Conservation (phyloP, 2,113 vertebrate genomes). For the Austrofundulus limnaeus region DNA sequence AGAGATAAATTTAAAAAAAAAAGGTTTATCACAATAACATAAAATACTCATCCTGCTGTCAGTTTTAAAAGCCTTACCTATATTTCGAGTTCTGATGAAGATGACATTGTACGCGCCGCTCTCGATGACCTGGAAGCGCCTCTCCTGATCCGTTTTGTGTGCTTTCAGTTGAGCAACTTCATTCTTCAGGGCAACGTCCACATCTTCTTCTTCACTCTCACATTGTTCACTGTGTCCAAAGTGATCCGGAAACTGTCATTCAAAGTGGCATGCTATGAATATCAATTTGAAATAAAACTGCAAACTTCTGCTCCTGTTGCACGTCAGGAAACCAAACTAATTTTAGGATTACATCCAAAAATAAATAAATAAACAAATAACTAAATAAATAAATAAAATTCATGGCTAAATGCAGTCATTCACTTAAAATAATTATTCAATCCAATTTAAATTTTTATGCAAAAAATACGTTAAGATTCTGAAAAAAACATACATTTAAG, state of each 20-base stretch:
- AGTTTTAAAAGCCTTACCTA: conserved; percentile 75
- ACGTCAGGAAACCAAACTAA: no score
- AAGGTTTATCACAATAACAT: background rate
- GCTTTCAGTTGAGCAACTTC: conserved; percentile 87
- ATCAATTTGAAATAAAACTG: background rate
- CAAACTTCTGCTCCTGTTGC: no score
- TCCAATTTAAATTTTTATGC: no score
- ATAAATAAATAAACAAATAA: no score
- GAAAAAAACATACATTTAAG: no score
- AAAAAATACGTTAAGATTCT: no score
- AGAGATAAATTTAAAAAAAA: no score
- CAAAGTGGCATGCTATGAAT: background rate
- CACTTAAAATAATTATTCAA: no score
- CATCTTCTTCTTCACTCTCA: conserved; percentile 83
- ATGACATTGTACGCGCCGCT: conserved; percentile 95
- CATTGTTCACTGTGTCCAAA: conserved; percentile 69
- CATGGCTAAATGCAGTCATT: no score
- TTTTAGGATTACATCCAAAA: no score
- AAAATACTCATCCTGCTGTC: background rate
- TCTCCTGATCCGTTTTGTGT: conserved; percentile 76
- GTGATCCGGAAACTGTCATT: conserved; percentile 76
- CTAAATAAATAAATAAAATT: no score
- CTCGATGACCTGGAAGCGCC: conserved; percentile 88
- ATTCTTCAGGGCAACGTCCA: conserved; percentile 87
- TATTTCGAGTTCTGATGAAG: conserved; percentile 89